Evolutionary conservation across 2,888 invertebrate genomes (phyloP), one percentile per base, ranked within the genome.

Genomic region (Nomada goodeniana): DNA sequence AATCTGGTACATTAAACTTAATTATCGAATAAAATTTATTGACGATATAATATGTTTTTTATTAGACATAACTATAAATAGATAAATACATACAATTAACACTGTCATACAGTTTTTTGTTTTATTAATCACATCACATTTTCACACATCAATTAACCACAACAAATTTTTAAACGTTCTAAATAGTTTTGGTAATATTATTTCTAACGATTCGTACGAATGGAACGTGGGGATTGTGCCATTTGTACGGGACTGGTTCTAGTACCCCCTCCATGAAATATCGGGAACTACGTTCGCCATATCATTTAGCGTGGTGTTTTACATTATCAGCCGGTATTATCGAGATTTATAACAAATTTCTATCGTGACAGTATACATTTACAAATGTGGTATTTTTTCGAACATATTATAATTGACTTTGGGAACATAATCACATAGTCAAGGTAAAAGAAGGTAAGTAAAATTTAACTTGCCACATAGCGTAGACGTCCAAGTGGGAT

Each of bases 401-500:
- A 47, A 42, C 36, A 47, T 23, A 10, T 23, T 47, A 50, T 26
- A 47, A 52, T n/a, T 13, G 50, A 55, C 57, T 23, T 53, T 44
- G 47, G 9, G 55, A 61, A 59, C 71, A 76, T 64, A 50, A 29
- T 64, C 7, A 11, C 44, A 67, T 69, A 20, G 59, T 55, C 36
- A 13, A 79, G 85, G 80, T 86, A 84, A 85, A 72, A 42, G 77
- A 84, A 87, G 91, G 92, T 92, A 90, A 91, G 92, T 92, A 68
- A 85, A 86, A 69, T 47, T 76, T 74, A 63, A 86, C 80, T 79
- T 87, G 80, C 80, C 61, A 64, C 42, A 26, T 61, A 76, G 83
- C 74, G 29, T 91, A 89, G 73, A 86, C 90, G 86, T 90, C 87
- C 91, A 83, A 91, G 86, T 91, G 88, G 91, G 83, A 70, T 78